Conservation (phyloP, 2,797 vertebrate species). For the Enteromius mattozi region DNA sequence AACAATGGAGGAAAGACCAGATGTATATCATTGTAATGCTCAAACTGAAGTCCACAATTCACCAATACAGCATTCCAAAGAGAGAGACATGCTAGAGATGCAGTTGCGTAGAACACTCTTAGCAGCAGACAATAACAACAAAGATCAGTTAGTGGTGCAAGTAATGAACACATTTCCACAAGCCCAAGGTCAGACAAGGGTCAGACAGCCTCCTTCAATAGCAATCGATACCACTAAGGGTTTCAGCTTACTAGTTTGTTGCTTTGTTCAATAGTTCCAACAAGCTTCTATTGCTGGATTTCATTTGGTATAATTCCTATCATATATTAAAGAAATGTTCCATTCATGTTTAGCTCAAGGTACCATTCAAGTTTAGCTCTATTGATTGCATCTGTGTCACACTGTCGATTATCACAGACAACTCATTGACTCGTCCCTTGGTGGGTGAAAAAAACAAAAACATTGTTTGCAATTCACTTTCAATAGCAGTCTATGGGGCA, state of each 20-base stretch:
- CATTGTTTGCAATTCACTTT: not conserved
- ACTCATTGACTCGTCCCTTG: not conserved
- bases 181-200: constrained; percentile 37
- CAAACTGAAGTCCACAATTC: not conserved
- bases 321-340: not conserved
- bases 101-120: not conserved
- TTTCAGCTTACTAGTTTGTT: constrained; percentile 26
- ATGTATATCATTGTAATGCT: constrained; percentile 18
- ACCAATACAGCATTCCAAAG: constrained; percentile 25
- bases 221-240: constrained; percentile 10
- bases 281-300: not conserved
- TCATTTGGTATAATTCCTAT: not conserved
- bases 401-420: not conserved
- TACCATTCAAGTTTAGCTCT: not conserved
- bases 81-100: not conserved
- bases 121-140: constrained; percentile 2
- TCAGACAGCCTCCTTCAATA: constrained; percentile 27
- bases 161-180: not conserved
- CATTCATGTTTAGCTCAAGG: not conserved
- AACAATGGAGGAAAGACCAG: not conserved
- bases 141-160: not conserved
- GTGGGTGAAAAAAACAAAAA: not conserved
- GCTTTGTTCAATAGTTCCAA: constrained; percentile 15
- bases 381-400: constrained; percentile 19
- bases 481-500: not conserved